Conservation (phyloP, 92 coral and sea anemone species). For the Micromussa lordhowensis region DNA sequence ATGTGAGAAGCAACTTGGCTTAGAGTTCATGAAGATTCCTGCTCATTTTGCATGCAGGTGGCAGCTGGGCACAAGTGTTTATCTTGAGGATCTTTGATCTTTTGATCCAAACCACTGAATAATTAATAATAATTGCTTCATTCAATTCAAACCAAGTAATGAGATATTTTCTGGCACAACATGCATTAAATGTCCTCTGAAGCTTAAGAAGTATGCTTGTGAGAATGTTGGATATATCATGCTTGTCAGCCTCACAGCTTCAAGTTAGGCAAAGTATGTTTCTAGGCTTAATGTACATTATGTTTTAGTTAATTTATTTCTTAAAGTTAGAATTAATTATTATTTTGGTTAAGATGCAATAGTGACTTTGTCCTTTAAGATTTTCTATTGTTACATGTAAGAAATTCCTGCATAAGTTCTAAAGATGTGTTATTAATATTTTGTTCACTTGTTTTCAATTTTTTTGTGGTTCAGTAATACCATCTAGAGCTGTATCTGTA, state of each 20-base stretch:
- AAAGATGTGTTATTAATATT: neutral
- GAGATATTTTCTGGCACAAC: neutral
- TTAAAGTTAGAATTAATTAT: neutral
- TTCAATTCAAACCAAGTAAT: neutral
- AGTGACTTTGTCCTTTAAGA: neutral
- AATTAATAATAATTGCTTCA: constrained; percentile 7
- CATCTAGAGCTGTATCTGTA: neutral
- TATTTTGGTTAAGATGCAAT: neutral
- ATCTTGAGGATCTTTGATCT: constrained; percentile 23
- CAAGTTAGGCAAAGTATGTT: constrained; percentile 70
- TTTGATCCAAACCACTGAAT: constrained; percentile 15
- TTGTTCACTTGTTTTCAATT: neutral
- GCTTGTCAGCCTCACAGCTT: constrained; percentile 22
- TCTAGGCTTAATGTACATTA: neutral
- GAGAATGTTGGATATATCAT: constrained; percentile 29
- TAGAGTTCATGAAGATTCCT: neutral
- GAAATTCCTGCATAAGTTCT: neutral
- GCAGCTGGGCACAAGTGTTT: neutral
- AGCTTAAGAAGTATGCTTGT: constrained; percentile 12
- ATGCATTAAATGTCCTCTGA: neutral
- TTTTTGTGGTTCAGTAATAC: neutral
- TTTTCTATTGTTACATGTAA: neutral
- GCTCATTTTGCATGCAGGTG: constrained; percentile 2
- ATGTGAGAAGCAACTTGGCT: neutral
- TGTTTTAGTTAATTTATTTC: neutral